Evolutionary conservation across 2,797 vertebrate genomes (phyloP).

Genomic region (Enteromius mattozi): DNA sequence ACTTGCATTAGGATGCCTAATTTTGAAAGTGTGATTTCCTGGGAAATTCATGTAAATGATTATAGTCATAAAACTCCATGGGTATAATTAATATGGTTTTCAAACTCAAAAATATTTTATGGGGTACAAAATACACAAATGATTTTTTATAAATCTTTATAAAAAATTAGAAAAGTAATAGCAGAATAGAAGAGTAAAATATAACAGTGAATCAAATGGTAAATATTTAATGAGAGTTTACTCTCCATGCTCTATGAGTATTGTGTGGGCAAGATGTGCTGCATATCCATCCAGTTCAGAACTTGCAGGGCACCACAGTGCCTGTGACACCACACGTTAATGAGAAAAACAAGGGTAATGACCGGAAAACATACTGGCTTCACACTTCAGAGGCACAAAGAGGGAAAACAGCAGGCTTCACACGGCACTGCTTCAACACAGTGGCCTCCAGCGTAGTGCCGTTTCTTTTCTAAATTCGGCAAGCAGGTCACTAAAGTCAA

Average conservation of each 20-base stretch:
- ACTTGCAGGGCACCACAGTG: not conserved
- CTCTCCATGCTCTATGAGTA: not conserved
- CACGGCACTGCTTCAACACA: not conserved
- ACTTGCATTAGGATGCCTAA: not conserved
- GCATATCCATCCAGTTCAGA: not conserved
- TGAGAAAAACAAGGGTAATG: constrained; percentile 33
- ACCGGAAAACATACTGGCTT: constrained; percentile 40
- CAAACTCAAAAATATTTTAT: too few species aligned
- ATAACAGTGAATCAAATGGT: not conserved
- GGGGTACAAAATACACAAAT: not conserved
- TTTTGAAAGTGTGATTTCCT: not conserved
- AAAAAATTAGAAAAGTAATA: not conserved
- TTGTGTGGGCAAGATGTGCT: not conserved
- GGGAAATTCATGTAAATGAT: not conserved
- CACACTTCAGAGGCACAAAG: constrained; percentile 41
- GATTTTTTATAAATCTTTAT: not conserved
- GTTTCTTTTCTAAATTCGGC: constrained; percentile 2
- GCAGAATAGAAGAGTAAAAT: not conserved
- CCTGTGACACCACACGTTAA: constrained; percentile 13
- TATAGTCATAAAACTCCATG: not conserved
- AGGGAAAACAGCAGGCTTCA: constrained; percentile 31
- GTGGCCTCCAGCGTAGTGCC: not conserved
- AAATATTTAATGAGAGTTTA: not conserved
- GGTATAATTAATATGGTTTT: not conserved
- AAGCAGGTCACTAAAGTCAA: not conserved